Evolutionary conservation across 2,113 vertebrate species (phyloP), one percentile per base, ranked within the genome.

Genomic region (Salvelinus namaycush): DNA sequence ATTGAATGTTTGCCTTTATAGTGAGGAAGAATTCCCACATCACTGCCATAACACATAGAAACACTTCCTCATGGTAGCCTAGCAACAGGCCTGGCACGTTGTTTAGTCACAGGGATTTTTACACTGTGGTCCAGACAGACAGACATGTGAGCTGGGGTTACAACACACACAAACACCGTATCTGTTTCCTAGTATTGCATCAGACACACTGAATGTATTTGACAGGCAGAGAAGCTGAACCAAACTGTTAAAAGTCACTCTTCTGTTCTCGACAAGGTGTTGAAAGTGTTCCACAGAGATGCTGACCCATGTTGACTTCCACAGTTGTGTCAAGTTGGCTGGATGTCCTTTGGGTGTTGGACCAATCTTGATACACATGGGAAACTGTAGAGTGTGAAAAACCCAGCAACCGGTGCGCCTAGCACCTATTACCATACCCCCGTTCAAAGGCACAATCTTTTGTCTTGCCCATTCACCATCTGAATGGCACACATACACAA

Each of bases 51-150:
- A 71, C 12, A 71, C 48, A 54, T 48, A 26, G 39, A 66, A 16
- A 12, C 39, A 74, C 70, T 86, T 84, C 86, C 81, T 87, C 54
- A 1, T 8, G 57, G 87, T 90, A 78, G 79, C 89, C 81, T 85
- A 90, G 90, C 90, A 91, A 91, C 89, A 89, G 76, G 78, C 79
- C 80, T 77, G 84, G 80, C 84, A 86, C 75, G 75, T 80, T 85
- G 69, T 79, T 85, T 34, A 22, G 66, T 18, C 14, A 14, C 24
- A 14, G 26, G 24, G 9, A 29, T 67, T 39, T 39, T 68, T 18
- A 68, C 31, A 68, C 2, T 20, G 31, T 68, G 31, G 67, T 39
- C 67, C 67, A 68, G 31, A 68, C 72, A 73, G 26, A 9, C 27
- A 73, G n/a, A 73, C 64, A 5, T 34, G 67, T 34, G 67, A 68